Evolutionary conservation across 2,888 invertebrate species (phyloP).

Genomic region (Nomada lathburiana): DNA sequence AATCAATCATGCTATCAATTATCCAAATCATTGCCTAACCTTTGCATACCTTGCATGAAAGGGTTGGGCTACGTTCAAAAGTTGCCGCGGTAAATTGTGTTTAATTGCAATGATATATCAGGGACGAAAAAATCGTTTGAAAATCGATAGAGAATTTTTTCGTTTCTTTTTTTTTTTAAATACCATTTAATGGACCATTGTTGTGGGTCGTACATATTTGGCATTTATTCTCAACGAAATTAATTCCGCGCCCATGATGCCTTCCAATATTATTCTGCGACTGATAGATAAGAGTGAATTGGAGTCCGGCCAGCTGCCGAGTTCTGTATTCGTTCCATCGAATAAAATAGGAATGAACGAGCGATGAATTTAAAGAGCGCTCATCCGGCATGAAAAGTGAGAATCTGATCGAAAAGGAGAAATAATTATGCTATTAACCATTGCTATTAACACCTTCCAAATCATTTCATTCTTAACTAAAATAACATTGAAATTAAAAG

Average conservation of each 20-base stretch:
- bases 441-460: constrained; percentile 5
- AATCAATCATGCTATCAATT: constrained; percentile 39
- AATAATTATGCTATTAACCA: constrained; percentile 23
- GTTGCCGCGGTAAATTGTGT: background rate
- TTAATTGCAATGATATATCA: constrained; percentile 16
- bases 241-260: constrained; percentile 61
- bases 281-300: constrained; percentile 69
- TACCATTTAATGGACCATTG: constrained; percentile 29
- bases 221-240: constrained; percentile 54
- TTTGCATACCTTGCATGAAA: background rate
- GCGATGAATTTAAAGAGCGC: constrained; percentile 66
- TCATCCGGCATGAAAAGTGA: constrained; percentile 46
- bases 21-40: constrained; percentile 30
- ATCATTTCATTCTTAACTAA: constrained; percentile 26
- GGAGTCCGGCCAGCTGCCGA: constrained; percentile 64
- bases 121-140: background rate
- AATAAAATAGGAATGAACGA: constrained; percentile 67
- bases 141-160: background rate
- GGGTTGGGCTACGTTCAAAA: too few species aligned
- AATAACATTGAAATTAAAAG: background rate
- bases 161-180: background rate
- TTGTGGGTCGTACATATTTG: constrained; percentile 25
- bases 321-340: constrained; percentile 63
- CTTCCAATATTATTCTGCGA: constrained; percentile 63
- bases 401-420: constrained; percentile 29